Evolutionary conservation across 2,888 invertebrate species (phyloP).

Genomic region (Chirona hameri): DNA sequence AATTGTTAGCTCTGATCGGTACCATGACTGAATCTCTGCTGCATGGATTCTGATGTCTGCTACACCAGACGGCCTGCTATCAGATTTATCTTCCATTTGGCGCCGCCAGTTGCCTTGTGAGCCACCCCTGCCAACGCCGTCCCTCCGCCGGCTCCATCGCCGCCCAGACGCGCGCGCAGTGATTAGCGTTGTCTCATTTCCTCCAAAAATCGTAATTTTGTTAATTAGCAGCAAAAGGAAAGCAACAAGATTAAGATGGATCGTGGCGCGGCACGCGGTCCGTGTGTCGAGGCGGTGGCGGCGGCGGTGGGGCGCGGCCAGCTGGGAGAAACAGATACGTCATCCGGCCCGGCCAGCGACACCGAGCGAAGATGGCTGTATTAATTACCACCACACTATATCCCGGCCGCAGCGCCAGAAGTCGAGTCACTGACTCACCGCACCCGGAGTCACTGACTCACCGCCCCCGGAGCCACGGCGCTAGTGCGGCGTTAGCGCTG

Average conservation of each 20-base stretch:
- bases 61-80: background rate
- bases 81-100: background rate
- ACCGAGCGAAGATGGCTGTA: background rate
- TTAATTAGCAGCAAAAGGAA: constrained; percentile 29
- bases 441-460: background rate
- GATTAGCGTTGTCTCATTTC: constrained; percentile 27
- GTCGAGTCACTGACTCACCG: background rate
- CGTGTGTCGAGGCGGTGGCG: background rate
- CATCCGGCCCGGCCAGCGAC: background rate
- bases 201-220: constrained; percentile 24
- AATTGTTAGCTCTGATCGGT: no score
- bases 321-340: background rate
- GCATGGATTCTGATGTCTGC: no score
- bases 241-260: constrained; percentile 26
- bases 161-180: background rate
- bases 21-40: no score
- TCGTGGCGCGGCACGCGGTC: background rate
- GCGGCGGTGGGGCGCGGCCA: background rate
- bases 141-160: background rate
- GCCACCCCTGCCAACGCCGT: no score
- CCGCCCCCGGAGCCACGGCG: no score
- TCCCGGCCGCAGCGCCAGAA: no score
- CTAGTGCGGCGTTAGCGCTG: background rate
- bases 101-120: background rate
- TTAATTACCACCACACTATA: background rate